These are phyloP conservation scores for Marronus borbonicus DNA, from an alignment of 2,888 invertebrate genomes.

Conservation along the genomic window DNA sequence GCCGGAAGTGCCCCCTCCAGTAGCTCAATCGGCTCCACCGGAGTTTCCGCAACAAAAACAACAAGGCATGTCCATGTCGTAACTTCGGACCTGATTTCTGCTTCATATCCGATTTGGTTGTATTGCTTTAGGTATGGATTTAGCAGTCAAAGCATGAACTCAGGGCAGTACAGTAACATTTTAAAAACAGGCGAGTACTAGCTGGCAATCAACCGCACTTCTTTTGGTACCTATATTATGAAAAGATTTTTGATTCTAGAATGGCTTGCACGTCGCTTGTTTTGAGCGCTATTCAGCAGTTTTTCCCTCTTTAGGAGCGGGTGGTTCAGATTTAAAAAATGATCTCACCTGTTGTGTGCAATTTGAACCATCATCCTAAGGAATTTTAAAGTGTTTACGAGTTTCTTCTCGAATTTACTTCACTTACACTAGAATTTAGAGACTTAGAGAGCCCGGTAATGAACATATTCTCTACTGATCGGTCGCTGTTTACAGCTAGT, in stretches of 20 bases:
- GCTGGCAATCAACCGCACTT: conserved; percentile 58
- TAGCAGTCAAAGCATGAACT: conserved; percentile 67
- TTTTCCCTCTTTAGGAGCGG: conserved; percentile 14
- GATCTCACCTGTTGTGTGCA: neutral
- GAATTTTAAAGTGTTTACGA: conserved; percentile 2
- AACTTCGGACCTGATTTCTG: conserved; percentile 67
- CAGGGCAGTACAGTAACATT: conserved; percentile 66
- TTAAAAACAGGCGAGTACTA: conserved; percentile 66
- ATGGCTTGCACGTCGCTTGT: conserved; percentile 60
- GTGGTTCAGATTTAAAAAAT: neutral
- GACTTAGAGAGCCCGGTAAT: neutral
- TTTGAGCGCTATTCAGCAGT: conserved; percentile 8
- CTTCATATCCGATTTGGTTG: conserved; percentile 70
- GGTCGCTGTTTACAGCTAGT: conserved; percentile 59
- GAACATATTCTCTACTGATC: conserved; percentile 55
- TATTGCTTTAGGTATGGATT: conserved; percentile 70
- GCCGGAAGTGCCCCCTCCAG: conserved; percentile 76
- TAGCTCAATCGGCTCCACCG: conserved; percentile 80
- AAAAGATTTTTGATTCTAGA: conserved; percentile 50
- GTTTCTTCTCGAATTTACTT: neutral
- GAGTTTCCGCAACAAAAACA: conserved; percentile 76
- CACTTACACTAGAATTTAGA: neutral
- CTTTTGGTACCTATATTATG: conserved; percentile 5
- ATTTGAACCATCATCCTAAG: conserved; percentile 6
- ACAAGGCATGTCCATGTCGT: conserved; percentile 70